Base-by-base conservation (phyloP, 1,140 invertebrate genomes). In the Drosophila rufa region DNA sequence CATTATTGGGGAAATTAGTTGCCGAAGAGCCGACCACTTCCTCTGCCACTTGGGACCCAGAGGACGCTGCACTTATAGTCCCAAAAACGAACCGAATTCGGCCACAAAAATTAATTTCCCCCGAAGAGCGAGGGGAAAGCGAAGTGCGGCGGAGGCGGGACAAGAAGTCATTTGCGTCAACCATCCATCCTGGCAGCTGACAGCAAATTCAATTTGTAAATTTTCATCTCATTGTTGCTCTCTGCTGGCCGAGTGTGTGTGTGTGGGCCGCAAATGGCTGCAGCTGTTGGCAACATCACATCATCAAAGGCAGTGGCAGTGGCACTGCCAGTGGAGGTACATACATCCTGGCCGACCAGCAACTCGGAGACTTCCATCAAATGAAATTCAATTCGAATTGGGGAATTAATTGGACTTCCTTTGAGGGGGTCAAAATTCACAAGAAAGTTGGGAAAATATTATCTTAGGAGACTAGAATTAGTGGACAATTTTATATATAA, bases 121-220 rank as follows among this genome's bases (percentile, higher is more conserved):
- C 56, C 14, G 51, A 11, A 25, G 22, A 25, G 46, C 33, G 7
- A 27, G 12, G 1, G 14, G 12, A 0, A 7, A n/a, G 0, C 6
- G n/a, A 0, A 17, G 45, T 12, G 45, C 14, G 48, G 4, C 60
- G 38, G 71, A 50, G 61, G 58, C 42, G 55, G 75, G 73, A 68
- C 58, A 46, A 78, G 68, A 74, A 89, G 81, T 89, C 85, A 90
- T 89, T 89, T 89, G 84, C 84, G 84, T 89, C 84, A 89, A 75
- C 77, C 80, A 89, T 90, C 85, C 78, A 71, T 90, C 81, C 78
- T 83, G 76, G 66, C 83, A 84, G 77, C 84, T 89, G 84, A 89
- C 84, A 89, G 68, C 65, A 89, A 90, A 89, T 89, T 89, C 85
- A 89, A 89, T 90, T 89, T 89, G 80, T 82, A 83, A 67, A 83